Base-by-base conservation (phyloP, 2,797 vertebrate species). In the Xerus rutilus region DNA sequence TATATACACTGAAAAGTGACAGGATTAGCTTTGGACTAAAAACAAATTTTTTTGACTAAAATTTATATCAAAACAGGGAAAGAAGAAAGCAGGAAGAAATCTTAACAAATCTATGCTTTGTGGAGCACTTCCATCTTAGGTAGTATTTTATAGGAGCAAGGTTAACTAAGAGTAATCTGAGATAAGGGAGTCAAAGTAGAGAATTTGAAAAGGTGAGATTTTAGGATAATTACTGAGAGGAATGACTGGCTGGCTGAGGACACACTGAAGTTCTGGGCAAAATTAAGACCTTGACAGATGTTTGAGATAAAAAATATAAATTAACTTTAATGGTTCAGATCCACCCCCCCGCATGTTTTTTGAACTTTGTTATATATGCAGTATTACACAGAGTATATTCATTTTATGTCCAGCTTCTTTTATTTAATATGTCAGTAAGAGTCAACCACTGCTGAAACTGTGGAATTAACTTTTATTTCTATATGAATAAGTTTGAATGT, bases 61-160 rank as follows among this genome's bases (percentile, higher is more conserved):
- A 30, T 18, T 62, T 32, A n/a, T 86, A 11, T 86, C 35, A n/a
- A 73, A 79, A 86, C 3, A 43, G 47, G 39, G 35, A 84, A 59
- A 93, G 65, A 78, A 70, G 9, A 92, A 72, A 78, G 13, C 64
- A 92, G 45, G 49, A 70, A 89, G 64, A 92, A 84, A 78, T 35
- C 84, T 84, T 77, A 84, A 35, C 25, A 49, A 23, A 7, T 92
- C 76, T 47, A 54, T 35, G 45, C 30, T 21, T 52, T 13, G 10
- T 77, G 28, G 21, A 62, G 57, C 39, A 65, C 43, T 65, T 65
- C 20, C 39, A 45, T 73, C 73, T 91, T 67, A 57, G 39, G 35
- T 30, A 30, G 21, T 73, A 20, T 85, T 85, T 67, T 82, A 14
- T 54, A 86, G 54, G 62, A 82, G 30, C 70, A 82, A 35, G 21